Conservation (phyloP, 2,797 vertebrate species). For the Argentina silus region DNA sequence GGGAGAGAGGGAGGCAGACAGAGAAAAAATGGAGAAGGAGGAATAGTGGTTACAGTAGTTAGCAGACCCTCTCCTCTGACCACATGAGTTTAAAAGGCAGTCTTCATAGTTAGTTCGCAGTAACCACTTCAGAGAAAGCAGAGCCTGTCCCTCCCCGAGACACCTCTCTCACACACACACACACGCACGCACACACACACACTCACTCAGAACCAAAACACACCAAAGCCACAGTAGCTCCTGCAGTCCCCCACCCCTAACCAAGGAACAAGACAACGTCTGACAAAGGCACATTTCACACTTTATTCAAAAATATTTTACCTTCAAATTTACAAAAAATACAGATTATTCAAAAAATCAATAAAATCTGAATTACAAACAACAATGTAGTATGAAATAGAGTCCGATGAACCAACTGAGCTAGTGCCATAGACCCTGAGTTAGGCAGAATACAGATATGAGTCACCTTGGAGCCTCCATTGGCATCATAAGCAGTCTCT, state of each 20-base stretch:
- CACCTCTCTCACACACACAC: constrained; percentile 41
- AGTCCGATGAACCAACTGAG: not conserved
- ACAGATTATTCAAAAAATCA: not conserved
- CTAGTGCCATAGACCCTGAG: not conserved
- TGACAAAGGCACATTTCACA: not conserved
- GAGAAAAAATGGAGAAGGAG: not conserved
- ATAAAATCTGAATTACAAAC: constrained; percentile 28
- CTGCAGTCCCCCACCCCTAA: constrained; percentile 28
- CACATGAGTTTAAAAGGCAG: not conserved
- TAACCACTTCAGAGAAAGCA: not conserved
- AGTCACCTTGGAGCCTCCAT: not conserved
- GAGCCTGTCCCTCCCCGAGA: constrained; percentile 51
- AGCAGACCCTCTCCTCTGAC: not conserved
- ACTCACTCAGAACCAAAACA: constrained; percentile 25
- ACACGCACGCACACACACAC: constrained; percentile 15
- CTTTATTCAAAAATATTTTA: constrained; percentile 34
- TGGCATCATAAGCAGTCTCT: not conserved
- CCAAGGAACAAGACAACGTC: not conserved
- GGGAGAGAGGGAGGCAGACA: constrained; percentile 19
- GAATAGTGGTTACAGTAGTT: no score
- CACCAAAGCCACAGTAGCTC: constrained; percentile 18
- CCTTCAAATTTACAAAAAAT: constrained; percentile 52
- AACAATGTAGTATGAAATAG: not conserved
- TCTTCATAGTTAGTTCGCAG: no score
- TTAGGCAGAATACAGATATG: constrained; percentile 4